Conservation (phyloP, 2,888 invertebrate genomes). For the Beris chalybata region DNA sequence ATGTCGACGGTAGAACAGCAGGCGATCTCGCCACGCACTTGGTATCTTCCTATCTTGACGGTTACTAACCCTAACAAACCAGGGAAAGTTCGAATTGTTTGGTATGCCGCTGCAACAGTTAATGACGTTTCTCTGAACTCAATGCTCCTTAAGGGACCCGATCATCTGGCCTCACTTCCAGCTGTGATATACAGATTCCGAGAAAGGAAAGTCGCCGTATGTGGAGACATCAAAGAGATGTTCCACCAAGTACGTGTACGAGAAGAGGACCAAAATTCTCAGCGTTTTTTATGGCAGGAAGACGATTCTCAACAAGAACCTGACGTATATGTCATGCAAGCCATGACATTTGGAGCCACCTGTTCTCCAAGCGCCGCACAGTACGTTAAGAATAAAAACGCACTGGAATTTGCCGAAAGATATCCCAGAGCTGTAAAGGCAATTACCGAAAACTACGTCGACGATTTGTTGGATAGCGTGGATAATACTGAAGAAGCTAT, state of each 20-base stretch:
- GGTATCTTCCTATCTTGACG: conserved; percentile 46
- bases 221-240: conserved; percentile 46
- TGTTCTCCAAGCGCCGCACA: conserved; percentile 38
- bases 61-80: conserved; percentile 44
- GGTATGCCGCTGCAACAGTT: conserved; percentile 46
- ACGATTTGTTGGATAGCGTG: neutral
- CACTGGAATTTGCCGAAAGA: conserved; percentile 31
- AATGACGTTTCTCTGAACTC: conserved; percentile 45
- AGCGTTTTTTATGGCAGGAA: conserved; percentile 45
- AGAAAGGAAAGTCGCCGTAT: conserved; percentile 46
- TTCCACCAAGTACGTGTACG: conserved; percentile 42
- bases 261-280: conserved; percentile 43
- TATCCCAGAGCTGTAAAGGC: conserved; percentile 38
- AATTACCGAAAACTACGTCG: conserved; percentile 32
- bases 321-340: conserved; percentile 38
- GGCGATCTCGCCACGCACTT: conserved; percentile 27
- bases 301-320: conserved; percentile 23
- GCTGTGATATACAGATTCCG: conserved; percentile 50
- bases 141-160: conserved; percentile 46
- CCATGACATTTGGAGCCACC: conserved; percentile 41
- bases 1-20: conserved; percentile 35
- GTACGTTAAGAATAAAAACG: conserved; percentile 39
- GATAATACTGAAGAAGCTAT: neutral
- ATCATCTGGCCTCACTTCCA: conserved; percentile 45
- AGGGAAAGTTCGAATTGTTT: conserved; percentile 45